phyloP scores from a whole-genome alignment of 2,113 vertebrate species.

The Epinephelus fuscoguttatus region DNA sequence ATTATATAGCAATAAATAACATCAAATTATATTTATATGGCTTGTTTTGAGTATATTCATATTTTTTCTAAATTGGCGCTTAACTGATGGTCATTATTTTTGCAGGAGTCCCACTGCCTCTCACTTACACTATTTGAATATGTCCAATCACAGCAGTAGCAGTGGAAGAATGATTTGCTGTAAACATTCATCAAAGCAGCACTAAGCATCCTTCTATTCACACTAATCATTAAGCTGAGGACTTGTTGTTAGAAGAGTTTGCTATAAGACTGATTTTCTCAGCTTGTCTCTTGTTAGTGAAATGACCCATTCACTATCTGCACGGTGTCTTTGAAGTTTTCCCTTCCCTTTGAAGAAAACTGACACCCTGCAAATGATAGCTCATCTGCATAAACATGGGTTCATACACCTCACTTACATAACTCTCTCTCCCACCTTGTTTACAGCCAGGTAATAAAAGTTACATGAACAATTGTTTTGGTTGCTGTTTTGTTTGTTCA shows the following conservation, averaged over 20 bases:
- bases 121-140: background rate
- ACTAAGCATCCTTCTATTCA: conserved; percentile 9
- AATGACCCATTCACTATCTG: conserved; percentile 59
- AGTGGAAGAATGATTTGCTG: background rate
- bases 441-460: conserved; percentile 42
- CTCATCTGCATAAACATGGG: conserved; percentile 65
- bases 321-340: conserved; percentile 62
- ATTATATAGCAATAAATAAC: background rate
- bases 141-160: background rate
- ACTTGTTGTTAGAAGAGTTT: conserved; percentile 29
- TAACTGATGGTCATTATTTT: conserved; percentile 1
- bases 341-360: conserved; percentile 68
- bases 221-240: conserved; percentile 17
- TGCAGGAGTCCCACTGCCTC: background rate
- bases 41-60: background rate
- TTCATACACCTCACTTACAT: conserved; percentile 50
- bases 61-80: background rate
- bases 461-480: conserved; percentile 20
- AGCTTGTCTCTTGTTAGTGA: conserved; percentile 47
- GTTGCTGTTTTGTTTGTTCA: conserved; percentile 52
- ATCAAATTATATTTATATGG: background rate
- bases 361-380: conserved; percentile 64
- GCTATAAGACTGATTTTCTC: background rate
- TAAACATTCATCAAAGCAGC: conserved; percentile 37
- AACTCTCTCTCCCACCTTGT: conserved; percentile 53